These are phyloP conservation scores for Meteorus colon DNA, from an alignment of 2,888 invertebrate species.

Conservation along the genomic window DNA sequence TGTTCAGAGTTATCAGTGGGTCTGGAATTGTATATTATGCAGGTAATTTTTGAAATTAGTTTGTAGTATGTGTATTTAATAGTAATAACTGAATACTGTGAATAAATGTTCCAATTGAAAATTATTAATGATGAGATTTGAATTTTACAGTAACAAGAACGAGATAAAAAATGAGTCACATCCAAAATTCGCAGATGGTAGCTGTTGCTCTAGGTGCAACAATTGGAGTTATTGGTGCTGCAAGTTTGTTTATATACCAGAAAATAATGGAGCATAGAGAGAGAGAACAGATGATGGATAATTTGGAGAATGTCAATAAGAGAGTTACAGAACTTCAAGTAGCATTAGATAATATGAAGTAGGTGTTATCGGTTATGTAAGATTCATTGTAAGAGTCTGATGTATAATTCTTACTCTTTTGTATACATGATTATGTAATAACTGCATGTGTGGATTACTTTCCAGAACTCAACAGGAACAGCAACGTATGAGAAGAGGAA, in stretches of 20 bases:
- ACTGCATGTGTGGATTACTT: conserved; percentile 1
- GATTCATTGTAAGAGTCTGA: conserved; percentile 8
- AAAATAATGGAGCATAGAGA: conserved; percentile 60
- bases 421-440: not conserved
- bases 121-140: not conserved
- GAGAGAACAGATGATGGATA: conserved; percentile 58
- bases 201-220: conserved; percentile 67
- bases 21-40: not conserved
- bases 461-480: conserved; percentile 62
- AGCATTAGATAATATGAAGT: conserved; percentile 65
- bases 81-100: too few species aligned
- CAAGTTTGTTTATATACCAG: conserved; percentile 65
- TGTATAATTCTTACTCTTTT: conserved; percentile 8
- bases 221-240: conserved; percentile 66
- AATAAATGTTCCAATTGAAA: not conserved
- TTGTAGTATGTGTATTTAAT: too few species aligned
- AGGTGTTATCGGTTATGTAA: conserved; percentile 26
- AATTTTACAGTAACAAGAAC: too few species aligned
- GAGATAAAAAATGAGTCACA: conserved; percentile 58
- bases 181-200: conserved; percentile 61
- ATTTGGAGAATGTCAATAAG: conserved; percentile 62
- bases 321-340: conserved; percentile 62
- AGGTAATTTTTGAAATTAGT: not conserved
- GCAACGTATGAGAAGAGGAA: conserved; percentile 59
- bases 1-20: not conserved